Percentiles rank a stretch among this genome's conserved stretches.
Conservation (phyloP, 2,797 vertebrate genomes). For the Champsocephalus esox region DNA sequence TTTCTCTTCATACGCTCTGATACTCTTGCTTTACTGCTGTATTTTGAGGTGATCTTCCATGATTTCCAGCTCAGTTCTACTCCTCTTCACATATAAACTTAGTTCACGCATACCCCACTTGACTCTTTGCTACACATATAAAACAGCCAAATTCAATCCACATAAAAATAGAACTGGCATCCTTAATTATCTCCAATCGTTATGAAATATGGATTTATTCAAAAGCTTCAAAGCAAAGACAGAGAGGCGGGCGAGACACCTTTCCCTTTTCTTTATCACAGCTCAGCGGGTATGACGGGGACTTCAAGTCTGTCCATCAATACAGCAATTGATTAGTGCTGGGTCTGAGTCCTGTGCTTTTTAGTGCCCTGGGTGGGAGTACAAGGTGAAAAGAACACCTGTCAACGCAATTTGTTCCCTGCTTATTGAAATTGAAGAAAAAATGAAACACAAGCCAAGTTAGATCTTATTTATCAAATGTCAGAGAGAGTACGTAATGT, state of each 20-base stretch:
- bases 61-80: neutral
- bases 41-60: neutral
- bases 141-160: slow-evolving; percentile 13
- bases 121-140: slow-evolving; percentile 4
- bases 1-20: neutral
- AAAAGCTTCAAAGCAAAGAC: neutral
- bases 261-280: slow-evolving; percentile 9
- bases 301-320: slow-evolving; percentile 16
- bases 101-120: neutral
- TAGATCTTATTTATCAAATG: neutral
- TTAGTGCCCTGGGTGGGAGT: neutral
- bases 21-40: neutral
- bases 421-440: neutral
- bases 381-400: neutral
- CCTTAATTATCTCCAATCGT: slow-evolving; percentile 1
- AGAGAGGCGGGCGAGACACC: neutral
- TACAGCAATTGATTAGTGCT: slow-evolving; percentile 17
- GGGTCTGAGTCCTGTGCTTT: slow-evolving; percentile 3
- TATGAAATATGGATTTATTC: neutral
- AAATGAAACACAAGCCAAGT: neutral
- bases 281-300: neutral
- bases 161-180: slow-evolving; percentile 13
- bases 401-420: neutral
- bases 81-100: neutral
- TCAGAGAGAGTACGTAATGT: neutral